phyloP scores from a whole-genome alignment of 2,113 vertebrate genomes.

The Mola mola region DNA sequence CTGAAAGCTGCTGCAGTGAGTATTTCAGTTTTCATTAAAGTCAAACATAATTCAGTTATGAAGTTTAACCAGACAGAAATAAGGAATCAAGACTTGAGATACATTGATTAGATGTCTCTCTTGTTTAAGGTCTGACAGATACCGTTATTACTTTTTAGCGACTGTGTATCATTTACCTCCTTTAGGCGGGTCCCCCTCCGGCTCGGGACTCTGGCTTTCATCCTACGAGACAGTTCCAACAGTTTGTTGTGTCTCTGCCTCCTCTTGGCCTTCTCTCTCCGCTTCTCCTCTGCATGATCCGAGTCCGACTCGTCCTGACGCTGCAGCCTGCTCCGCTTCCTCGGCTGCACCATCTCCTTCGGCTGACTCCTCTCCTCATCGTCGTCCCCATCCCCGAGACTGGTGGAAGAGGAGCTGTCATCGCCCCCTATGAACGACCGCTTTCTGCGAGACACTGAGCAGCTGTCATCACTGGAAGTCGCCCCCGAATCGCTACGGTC shows the following conservation, averaged over 20 bases:
- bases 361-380: constrained; percentile 15
- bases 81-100: too few species aligned
- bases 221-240: constrained; percentile 71
- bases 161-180: constrained; percentile 64
- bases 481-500: constrained; percentile 59
- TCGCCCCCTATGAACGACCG: constrained; percentile 66
- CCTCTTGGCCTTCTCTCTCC: constrained; percentile 65
- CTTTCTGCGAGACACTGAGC: constrained; percentile 68
- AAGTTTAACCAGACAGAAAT: too few species aligned
- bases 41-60: too few species aligned
- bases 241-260: constrained; percentile 75
- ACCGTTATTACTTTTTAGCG: too few species aligned
- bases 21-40: too few species aligned
- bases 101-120: too few species aligned
- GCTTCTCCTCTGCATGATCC: constrained; percentile 63
- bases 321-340: constrained; percentile 68
- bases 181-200: constrained; percentile 65
- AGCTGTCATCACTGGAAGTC: constrained; percentile 69
- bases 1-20: too few species aligned
- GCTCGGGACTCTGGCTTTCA: constrained; percentile 68
- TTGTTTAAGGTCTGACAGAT: too few species aligned
- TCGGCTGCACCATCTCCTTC: constrained; percentile 49
- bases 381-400: constrained; percentile 6
- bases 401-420: constrained; percentile 66
- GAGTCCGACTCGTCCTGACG: constrained; percentile 73